These are phyloP conservation scores for Drosophila tristis DNA, from an alignment of 1,140 invertebrate species.

Conservation along the genomic window DNA sequence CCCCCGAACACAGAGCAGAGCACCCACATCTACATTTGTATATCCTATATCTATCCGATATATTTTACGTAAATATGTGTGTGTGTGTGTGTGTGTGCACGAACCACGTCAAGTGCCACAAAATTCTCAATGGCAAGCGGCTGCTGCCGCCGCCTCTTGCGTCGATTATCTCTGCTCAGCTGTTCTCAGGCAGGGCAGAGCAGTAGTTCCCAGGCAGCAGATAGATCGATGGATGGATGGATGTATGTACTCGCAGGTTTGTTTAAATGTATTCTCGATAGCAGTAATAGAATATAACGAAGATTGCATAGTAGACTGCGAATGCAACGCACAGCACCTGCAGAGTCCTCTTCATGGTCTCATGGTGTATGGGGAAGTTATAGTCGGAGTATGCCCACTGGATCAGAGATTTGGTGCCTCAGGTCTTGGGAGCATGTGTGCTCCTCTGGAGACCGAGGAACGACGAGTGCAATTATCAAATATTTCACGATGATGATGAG, in stretches of 20 bases:
- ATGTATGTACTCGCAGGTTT: slow-evolving; percentile 1
- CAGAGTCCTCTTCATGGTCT: slow-evolving; percentile 58
- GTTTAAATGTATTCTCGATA: slow-evolving; percentile 61
- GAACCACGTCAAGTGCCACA: slow-evolving; percentile 63
- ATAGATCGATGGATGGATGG: background rate
- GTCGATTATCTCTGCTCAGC: slow-evolving; percentile 55
- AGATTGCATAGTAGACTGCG: slow-evolving; percentile 71
- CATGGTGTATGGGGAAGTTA: slow-evolving; percentile 23
- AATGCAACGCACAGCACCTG: slow-evolving; percentile 64
- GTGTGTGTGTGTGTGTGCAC: slow-evolving; percentile 16
- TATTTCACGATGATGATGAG: slow-evolving; percentile 18
- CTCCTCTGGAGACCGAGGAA: slow-evolving; percentile 31
- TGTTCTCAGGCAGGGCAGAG: slow-evolving; percentile 27
- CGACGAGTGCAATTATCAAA: no score
- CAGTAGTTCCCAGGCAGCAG: slow-evolving; percentile 37
- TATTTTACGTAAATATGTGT: slow-evolving; percentile 23
- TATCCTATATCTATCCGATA: slow-evolving; percentile 27
- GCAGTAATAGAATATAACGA: slow-evolving; percentile 73
- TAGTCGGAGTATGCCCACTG: slow-evolving; percentile 18
- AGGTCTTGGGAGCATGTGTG: background rate
- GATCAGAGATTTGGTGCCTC: slow-evolving; percentile 41
- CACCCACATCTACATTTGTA: slow-evolving; percentile 30
- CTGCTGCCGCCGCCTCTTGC: slow-evolving; percentile 22
- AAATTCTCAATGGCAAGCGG: slow-evolving; percentile 68
- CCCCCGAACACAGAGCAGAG: background rate